Conservation (phyloP, 1,140 invertebrate genomes). For the Dinoponera quadriceps region DNA sequence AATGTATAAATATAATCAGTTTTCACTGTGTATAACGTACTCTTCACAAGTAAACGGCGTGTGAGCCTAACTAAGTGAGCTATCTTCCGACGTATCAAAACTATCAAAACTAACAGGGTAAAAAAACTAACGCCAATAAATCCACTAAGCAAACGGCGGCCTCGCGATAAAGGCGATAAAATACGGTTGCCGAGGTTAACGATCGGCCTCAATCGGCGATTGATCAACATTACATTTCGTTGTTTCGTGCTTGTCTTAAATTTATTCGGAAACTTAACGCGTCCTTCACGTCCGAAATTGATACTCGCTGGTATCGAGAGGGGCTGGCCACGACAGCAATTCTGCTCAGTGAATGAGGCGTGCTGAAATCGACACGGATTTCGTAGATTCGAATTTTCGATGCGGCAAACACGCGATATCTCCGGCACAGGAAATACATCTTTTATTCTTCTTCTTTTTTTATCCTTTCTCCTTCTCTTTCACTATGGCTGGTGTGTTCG, state of each 20-base stretch:
- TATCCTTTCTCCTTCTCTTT: too few species aligned
- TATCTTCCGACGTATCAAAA: conserved; percentile 10
- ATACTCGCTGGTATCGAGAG: conserved; percentile 16
- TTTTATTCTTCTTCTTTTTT: too few species aligned
- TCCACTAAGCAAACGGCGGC: conserved; percentile 2
- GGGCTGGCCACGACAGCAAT: conserved; percentile 43
- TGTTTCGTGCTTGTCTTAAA: conserved; percentile 29
- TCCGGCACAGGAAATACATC: too few species aligned
- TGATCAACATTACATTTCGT: conserved; percentile 41
- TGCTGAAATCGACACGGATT: background rate
- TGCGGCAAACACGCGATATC: background rate
- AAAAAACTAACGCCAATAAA: conserved; percentile 15
- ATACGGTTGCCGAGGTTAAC: background rate
- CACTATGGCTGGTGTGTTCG: too few species aligned
- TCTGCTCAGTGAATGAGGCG: conserved; percentile 14
- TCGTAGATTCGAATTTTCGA: background rate
- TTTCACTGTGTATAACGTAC: background rate
- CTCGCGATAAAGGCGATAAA: conserved; percentile 6
- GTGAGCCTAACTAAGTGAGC: conserved; percentile 22
- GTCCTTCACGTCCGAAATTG: background rate
- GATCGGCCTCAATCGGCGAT: background rate
- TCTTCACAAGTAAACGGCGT: conserved; percentile 31
- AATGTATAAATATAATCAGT: conserved; percentile 38
- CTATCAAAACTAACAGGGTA: conserved; percentile 36
- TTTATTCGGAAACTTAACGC: conserved; percentile 3